Evolutionary conservation across 2,113 vertebrate genomes (phyloP), one percentile per base, ranked within the genome.

Genomic region (Anhinga anhinga): DNA sequence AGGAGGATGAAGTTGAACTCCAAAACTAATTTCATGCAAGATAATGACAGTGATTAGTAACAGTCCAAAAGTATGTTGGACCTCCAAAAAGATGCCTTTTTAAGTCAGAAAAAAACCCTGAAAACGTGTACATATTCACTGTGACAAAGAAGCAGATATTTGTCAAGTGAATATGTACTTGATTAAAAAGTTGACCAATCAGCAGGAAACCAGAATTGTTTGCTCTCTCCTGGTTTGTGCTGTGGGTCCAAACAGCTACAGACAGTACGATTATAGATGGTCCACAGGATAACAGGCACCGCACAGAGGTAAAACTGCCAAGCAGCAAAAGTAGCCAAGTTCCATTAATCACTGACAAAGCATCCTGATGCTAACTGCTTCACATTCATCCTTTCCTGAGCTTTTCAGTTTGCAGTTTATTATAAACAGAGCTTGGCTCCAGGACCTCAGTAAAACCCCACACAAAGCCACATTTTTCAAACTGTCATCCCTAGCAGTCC

Each of bases 331-430:
- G 67, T 13, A 76, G 88, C 91, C 86, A 94, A 89, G 83, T 61
- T 50, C 80, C 83, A 96, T 95, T 96, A 59, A 91, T 95, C 93
- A 95, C 47, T 82, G 95, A 95, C 97, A 95, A 89, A 79, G 32
- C 44, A 45, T 85, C 83, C 44, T 34, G 30, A 69, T 72, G 56
- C 77, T 89, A 93, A 95, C 82, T 25, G 52, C 65, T 89, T 82
- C 77, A 67, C 82, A 92, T 95, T 76, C 53, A 94, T 87, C 76
- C 78, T 78, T 59, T 53, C 72, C 88, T 47, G 25, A 95, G 87
- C 79, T 80, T 83, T 94, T 66, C 47, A 70, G 47, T 95, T 95
- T 26, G 65, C 91, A 92, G 80, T 73, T 88, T 96, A 94, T 92
- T 86, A 78, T 62, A 91, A 93, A 86, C 56, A 90, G 81, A 95